These are phyloP conservation scores for Hymenopus coronatus DNA, from an alignment of 2,888 invertebrate species.

Conservation along the genomic window DNA sequence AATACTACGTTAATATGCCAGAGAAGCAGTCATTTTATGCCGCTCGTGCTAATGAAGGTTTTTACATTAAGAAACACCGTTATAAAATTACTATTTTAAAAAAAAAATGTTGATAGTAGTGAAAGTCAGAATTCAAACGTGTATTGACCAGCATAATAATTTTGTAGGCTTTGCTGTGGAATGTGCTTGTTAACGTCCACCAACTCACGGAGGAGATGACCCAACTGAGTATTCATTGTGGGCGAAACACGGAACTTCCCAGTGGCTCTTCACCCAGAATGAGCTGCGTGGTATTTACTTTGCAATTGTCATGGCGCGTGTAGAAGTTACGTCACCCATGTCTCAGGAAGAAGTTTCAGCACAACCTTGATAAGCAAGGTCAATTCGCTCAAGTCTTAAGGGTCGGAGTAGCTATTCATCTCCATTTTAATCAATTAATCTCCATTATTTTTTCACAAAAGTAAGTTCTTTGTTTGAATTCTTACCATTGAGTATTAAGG, in stretches of 20 bases:
- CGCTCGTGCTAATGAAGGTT: too few species aligned
- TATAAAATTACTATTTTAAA: not conserved
- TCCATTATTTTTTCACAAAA: too few species aligned
- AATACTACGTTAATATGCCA: not conserved
- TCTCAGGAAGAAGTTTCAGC: not conserved
- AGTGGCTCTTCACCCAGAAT: not conserved
- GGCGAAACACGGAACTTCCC: not conserved
- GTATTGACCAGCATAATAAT: not conserved
- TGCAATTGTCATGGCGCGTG: not conserved
- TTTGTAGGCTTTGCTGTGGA: not conserved
- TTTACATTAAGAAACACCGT: not conserved
- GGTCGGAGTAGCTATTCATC: not conserved
- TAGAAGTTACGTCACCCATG: not conserved
- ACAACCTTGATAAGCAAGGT: not conserved
- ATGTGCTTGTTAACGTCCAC: not conserved
- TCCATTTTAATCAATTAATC: too few species aligned
- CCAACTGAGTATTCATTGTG: not conserved
- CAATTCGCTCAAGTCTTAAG: not conserved
- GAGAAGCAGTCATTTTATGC: not conserved
- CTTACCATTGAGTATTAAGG: too few species aligned
- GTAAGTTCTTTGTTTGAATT: too few species aligned
- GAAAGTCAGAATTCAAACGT: not conserved
- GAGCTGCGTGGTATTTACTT: not conserved
- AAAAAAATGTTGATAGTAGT: not conserved
- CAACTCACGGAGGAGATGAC: not conserved